phyloP scores from a whole-genome alignment of 2,797 vertebrate genomes.

The Centroberyx gerrardi region DNA sequence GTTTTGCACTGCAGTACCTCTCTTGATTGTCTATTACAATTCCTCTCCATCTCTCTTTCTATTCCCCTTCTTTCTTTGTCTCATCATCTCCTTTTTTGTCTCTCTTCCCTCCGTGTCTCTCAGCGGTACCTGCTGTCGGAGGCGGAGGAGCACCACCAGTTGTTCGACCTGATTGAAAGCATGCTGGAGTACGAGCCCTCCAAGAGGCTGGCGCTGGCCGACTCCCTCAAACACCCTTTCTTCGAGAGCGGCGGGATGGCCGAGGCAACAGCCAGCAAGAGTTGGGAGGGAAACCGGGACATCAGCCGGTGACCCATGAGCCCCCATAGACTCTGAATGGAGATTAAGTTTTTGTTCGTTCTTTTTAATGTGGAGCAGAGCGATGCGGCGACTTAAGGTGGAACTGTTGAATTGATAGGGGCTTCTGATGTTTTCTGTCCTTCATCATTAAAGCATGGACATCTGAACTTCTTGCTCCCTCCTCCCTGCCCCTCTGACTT shows the following conservation, averaged over 20 bases:
- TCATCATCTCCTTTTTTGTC: not conserved
- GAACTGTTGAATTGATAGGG: conserved; percentile 41
- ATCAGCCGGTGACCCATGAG: conserved; percentile 95
- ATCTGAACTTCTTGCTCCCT: conserved; percentile 36
- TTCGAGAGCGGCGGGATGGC: conserved; percentile 80
- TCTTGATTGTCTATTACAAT: not conserved
- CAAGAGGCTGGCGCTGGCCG: conserved; percentile 90
- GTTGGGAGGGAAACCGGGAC: conserved; percentile 96
- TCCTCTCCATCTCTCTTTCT: not conserved
- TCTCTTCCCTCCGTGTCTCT: not conserved
- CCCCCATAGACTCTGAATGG: conserved; percentile 57
- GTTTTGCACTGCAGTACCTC: not conserved
- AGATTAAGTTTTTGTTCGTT: conserved; percentile 31
- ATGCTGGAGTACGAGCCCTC: conserved; percentile 98
- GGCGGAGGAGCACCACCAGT: conserved; percentile 95
- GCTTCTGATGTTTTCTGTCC: conserved; percentile 43
- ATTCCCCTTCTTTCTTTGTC: not conserved
- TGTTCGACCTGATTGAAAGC: conserved; percentile 96
- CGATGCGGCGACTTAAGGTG: conserved; percentile 22
- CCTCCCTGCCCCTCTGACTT: conserved; percentile 18
- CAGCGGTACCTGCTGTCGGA: conserved; percentile 96
- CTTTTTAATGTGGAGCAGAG: conserved; percentile 54
- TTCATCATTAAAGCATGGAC: conserved; percentile 72
- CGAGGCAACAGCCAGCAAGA: conserved; percentile 82
- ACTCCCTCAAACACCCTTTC: conserved; percentile 95